Evolutionary conservation across 2,113 vertebrate species (phyloP), one percentile per base, ranked within the genome.

Genomic region (Zapus hudsonius): DNA sequence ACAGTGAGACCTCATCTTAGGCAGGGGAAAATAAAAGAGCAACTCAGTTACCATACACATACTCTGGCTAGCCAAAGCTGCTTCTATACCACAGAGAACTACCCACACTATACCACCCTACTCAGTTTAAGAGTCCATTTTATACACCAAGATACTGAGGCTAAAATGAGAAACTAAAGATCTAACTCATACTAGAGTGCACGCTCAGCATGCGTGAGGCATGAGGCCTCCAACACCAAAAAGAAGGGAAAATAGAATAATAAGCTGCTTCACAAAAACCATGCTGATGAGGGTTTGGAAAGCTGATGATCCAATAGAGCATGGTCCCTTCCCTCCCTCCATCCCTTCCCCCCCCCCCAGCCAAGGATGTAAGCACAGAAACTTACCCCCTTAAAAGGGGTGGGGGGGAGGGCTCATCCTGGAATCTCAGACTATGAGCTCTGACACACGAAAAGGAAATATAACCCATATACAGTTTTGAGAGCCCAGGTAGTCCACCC

Each of bases 391-490:
- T 64, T 59, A 22, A 82, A 57, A 61, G 5, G 38, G 23, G 7
- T 74, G 16, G 16, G 52, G 63, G 25, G n/a, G 31, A 3, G 67
- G 11, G 33, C 29, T 52, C 25, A 42, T 36, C 11, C 64, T 79
- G 22, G 20, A 69, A 74, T 52, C 25, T 29, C 74, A 38, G 15
- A n/a, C 7, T 66, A 59, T 4, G 7, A 52, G 19, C 67, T 89
- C 73, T 88, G 59, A 44, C n/a, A 72, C 4, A n/a, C 40, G 19
- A 89, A 89, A 66, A 90, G 44, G 38, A 92, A 89, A 92, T 63
- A 63, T 7, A 84, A 81, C 4, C 73, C 38, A 22, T 7, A 74
- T n/a, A 88, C 40, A 78, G 36, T 64, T 72, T 84, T 33, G 55
- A 81, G 59, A 93, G 40, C 6, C 44, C 40, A 79, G 40, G 89